Evolutionary conservation across 2,797 vertebrate genomes (phyloP).

Genomic region (Tenualosa thibaudeaui): DNA sequence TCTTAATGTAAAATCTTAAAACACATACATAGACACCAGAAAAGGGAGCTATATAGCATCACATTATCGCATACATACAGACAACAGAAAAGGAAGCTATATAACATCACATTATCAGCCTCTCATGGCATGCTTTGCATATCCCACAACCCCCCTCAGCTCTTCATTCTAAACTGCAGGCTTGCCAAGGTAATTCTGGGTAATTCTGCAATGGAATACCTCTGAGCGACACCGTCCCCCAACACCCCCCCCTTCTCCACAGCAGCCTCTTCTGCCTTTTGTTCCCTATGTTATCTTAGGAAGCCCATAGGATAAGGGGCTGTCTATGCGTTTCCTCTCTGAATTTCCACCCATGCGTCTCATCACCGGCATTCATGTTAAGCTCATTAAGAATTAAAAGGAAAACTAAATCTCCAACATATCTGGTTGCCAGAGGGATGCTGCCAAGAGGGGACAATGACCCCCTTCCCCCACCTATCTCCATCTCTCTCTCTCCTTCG

Average conservation of each 20-base stretch:
- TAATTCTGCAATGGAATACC: conserved; percentile 62
- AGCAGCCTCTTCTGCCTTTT: conserved; percentile 58
- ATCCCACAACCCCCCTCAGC: conserved; percentile 36
- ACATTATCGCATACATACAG: neutral
- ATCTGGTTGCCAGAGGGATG: conserved; percentile 58
- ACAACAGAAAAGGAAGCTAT: neutral
- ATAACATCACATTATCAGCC: conserved; percentile 44
- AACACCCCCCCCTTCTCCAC: conserved; percentile 51
- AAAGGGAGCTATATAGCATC: no score
- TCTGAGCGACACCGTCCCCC: conserved; percentile 42
- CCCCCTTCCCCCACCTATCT: conserved; percentile 2
- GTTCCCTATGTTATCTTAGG: conserved; percentile 70
- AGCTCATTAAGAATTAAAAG: conserved; percentile 73
- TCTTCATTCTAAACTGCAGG: conserved; percentile 53
- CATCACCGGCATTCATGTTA: conserved; percentile 58
- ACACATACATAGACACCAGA: no score
- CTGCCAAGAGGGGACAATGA: neutral
- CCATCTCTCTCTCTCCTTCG: conserved; percentile 43
- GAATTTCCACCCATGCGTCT: conserved; percentile 60
- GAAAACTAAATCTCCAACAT: conserved; percentile 63
- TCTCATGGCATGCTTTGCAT: conserved; percentile 36
- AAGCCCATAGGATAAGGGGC: conserved; percentile 66
- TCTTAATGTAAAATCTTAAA: no score
- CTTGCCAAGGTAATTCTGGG: conserved; percentile 60
- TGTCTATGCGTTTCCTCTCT: conserved; percentile 63